Conservation (phyloP, 2,888 invertebrate genomes). For the Therioaphis trifolii region DNA sequence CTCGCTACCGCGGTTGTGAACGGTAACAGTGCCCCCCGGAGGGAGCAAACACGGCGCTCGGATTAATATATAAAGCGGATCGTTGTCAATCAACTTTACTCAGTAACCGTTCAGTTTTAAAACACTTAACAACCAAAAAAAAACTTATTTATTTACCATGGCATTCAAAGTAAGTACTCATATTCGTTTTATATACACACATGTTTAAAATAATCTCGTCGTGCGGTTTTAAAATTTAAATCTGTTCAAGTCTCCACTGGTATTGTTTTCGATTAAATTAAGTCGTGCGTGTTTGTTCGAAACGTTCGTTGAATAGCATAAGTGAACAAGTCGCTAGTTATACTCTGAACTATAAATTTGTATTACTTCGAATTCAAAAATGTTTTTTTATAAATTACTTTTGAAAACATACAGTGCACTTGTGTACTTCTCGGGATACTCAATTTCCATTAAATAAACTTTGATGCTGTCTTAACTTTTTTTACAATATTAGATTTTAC, state of each 20-base stretch:
- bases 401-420: no score
- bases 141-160: constrained; percentile 37
- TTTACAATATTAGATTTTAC: no score
- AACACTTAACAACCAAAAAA: constrained; percentile 27
- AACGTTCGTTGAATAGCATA: no score
- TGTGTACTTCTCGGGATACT: no score
- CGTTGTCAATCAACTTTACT: constrained; percentile 55
- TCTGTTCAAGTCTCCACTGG: not conserved
- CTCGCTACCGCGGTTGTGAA: constrained; percentile 16
- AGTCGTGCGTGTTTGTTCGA: no score
- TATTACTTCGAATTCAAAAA: no score
- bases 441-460: no score
- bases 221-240: not conserved
- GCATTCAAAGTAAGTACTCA: constrained; percentile 56
- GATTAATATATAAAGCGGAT: constrained; percentile 50
- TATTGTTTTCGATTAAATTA: not conserved
- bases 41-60: constrained; percentile 21
- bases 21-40: constrained; percentile 20
- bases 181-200: not conserved
- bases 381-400: no score
- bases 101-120: constrained; percentile 44
- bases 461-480: no score
- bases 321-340: no score
- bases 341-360: no score
- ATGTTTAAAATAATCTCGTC: not conserved